Base-by-base conservation (phyloP, 2,888 invertebrate genomes). In the Lepidocyrtinus sp. region DNA sequence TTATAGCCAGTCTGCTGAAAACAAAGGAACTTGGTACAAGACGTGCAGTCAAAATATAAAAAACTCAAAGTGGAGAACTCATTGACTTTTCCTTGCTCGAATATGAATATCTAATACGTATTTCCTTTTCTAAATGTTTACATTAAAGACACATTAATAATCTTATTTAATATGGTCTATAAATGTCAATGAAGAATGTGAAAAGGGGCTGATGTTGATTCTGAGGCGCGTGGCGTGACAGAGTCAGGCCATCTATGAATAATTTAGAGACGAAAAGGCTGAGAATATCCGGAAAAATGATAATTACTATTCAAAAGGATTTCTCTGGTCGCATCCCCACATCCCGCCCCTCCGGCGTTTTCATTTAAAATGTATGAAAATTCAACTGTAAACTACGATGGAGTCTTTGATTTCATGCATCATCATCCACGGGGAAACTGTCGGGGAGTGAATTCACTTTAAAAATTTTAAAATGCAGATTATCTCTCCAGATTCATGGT, bases 101-200 rank as follows among this genome's bases (percentile, higher is more conserved):
- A 22, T 7, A 9, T 21, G 21, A 22, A 62, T 19, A 62, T 62
- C 7, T 9, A 17, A 7, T 9, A 59, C n/a, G n/a, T 59, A 19
- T 59, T 59, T 59, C 24, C 22, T 15, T 22, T 3, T 22, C 22
- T 36, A 7, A 65, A 27, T 65, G 36, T 65, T 65, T 65, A 65
- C 27, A 65, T 65, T 65, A 26, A 36, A 65, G 26, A 26, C 21
- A 19, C 65, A 65, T 15, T 65, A 65, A 65, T 65, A 36, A 65
- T 65, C 65, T 26, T 65, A 64, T 36, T 36, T 17, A 64, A 19
- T 21, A 7, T 62, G 62, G 65, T 19, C 15, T 26, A 65, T 65
- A 65, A 65, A 65, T 36, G 65, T 65, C 65, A 65, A 36, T 27
- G n/a, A 17, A 15, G 26, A 26, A 25, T 19, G 26, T 17, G 7